Evolutionary conservation across 2,113 vertebrate genomes (phyloP).

Genomic region (Ibidorhyncha struthersii): DNA sequence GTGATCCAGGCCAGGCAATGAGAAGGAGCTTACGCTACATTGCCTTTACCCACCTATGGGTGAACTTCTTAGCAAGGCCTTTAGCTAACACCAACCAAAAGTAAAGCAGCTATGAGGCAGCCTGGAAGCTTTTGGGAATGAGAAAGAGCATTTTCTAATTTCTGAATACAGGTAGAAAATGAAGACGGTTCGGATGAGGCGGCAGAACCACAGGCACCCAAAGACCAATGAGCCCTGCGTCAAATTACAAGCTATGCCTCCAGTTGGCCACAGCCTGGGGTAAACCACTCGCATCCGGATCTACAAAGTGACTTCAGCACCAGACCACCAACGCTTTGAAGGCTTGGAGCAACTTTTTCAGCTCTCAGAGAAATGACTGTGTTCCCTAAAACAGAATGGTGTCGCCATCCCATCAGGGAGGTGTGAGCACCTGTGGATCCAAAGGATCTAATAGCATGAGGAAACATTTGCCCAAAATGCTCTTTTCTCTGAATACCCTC

Average conservation of each 20-base stretch:
- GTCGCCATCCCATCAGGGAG: neutral
- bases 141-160: neutral
- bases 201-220: neutral
- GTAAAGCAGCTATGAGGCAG: neutral
- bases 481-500: neutral
- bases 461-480: neutral
- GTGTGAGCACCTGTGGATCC: neutral
- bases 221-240: neutral
- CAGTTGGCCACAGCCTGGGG: neutral
- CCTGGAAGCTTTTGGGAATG: neutral
- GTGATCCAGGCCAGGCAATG: neutral
- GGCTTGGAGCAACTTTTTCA: neutral
- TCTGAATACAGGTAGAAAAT: neutral
- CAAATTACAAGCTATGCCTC: neutral
- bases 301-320: neutral
- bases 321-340: neutral
- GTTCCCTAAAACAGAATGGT: neutral
- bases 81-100: neutral
- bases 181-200: neutral
- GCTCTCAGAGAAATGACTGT: neutral
- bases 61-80: neutral
- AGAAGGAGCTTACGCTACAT: accelerated
- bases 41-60: neutral
- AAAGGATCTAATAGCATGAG: neutral
- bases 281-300: neutral